A percentile compares a stretch with the other conserved stretches of the same genome.
Conservation (phyloP, 2,888 invertebrate species). For the Empis stercorea region DNA sequence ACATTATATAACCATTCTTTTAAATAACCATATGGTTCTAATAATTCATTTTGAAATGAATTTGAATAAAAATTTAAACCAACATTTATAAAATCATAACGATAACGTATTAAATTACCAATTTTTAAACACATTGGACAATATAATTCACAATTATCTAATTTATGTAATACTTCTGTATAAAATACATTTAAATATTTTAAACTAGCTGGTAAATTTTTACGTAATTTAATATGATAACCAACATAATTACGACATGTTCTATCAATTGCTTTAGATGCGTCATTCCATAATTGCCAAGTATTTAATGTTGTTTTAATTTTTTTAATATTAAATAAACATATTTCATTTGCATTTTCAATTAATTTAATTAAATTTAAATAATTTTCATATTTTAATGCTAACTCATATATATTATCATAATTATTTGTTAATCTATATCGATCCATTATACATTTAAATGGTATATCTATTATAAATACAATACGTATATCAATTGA, state of each 20-base stretch:
- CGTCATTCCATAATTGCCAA: slow-evolving; percentile 42
- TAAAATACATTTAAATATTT: slow-evolving; percentile 44
- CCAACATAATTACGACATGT: slow-evolving; percentile 38
- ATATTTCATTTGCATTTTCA: slow-evolving; percentile 1
- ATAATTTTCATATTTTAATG: not conserved
- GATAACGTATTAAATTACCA: slow-evolving; percentile 12
- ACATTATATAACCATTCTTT: slow-evolving; percentile 16
- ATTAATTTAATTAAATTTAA: slow-evolving; percentile 9
- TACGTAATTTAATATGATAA: slow-evolving; percentile 39
- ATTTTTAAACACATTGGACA: slow-evolving; percentile 45
- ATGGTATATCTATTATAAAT: slow-evolving; percentile 35
- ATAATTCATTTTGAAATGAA: slow-evolving; percentile 11
- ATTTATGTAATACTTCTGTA: slow-evolving; percentile 39
- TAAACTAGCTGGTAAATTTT: slow-evolving; percentile 38
- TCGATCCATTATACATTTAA: slow-evolving; percentile 36
- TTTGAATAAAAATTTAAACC: slow-evolving; percentile 9
- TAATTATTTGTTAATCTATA: slow-evolving; percentile 11
- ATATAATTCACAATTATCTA: slow-evolving; percentile 40
- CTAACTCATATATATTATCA: not conserved
- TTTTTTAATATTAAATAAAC: slow-evolving; percentile 37
- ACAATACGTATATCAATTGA: slow-evolving; percentile 46
- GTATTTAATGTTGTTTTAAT: slow-evolving; percentile 40
- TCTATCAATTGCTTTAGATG: slow-evolving; percentile 31
- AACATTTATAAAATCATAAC: slow-evolving; percentile 12
- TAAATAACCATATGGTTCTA: slow-evolving; percentile 12